Base-by-base conservation (phyloP, 2,797 vertebrate genomes). In the Semotilus atromaculatus region DNA sequence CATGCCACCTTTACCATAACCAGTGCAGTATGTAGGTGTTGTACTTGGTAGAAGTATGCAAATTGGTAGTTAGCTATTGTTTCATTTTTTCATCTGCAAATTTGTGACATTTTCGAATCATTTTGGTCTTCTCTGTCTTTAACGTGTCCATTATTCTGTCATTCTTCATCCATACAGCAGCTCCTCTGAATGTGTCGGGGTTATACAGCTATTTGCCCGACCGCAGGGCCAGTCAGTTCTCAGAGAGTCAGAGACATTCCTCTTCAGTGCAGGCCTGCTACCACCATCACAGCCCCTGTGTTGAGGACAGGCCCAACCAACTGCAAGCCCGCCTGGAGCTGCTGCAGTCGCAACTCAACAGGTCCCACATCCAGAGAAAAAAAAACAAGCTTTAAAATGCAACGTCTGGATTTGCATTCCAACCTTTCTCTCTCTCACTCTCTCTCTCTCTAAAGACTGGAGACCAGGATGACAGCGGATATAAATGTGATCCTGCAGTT, bases 401-500 rank as follows among this genome's bases (percentile, higher is more conserved):
- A 58, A 67, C 55, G 10, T 71, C 23, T 45, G 31, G 2, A 36
- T 43, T 40, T 82, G 18, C 21, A 16, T 4, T 64, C 31, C 10
- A 38, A 23, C 43, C 26, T 1, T 0, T 72, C 14, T 85, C 9
- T 38, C 21, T 60, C 55, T 9, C n/a, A 48, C 8, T 21, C 71
- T n/a, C 40, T 82, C 38, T 31, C 55, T 43, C 31, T 29, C 51
- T 34, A 1, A 89, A 99, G 98, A 89, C 88, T 99, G 93, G 98
- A 99, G 94, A 97, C 96, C 80, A 96, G 97, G n/a, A 95, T 99
- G 96, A 97, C 96, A 0, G 95, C 98, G 60, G 98, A 99, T 87
- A 97, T 99, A 92, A 97, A 91, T 23, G 94, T 95, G 91, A 98
- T 99, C 92, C 96, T 99, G 71, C 97, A 98, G 95, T 95, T 99